Conservation (phyloP, 37 sponge, comb jelly and placozoan species). For the Ephydatia muelleri region DNA sequence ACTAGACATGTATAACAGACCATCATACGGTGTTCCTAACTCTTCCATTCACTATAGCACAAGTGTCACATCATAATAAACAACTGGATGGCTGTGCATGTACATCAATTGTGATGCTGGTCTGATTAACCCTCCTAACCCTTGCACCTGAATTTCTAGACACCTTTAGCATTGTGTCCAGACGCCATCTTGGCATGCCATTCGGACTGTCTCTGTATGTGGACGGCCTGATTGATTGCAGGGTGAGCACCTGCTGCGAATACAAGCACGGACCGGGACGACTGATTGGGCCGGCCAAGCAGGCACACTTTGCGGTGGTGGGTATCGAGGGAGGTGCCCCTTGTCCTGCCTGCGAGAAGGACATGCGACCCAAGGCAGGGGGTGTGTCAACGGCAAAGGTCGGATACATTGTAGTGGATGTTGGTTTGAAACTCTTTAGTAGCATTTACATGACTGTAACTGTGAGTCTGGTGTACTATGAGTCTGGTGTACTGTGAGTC, state of each 20-base stretch:
- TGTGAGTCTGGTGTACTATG: no score
- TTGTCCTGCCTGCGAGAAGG: constrained; percentile 63
- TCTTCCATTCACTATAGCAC: no score
- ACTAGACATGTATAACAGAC: no score
- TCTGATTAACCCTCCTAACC: background rate
- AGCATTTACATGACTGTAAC: no score
- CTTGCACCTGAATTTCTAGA: constrained; percentile 14
- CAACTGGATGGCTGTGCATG: no score
- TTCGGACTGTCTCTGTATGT: constrained; percentile 88
- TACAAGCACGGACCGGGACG: constrained; percentile 85
- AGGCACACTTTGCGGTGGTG: constrained; percentile 76
- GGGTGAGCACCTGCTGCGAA: constrained; percentile 95
- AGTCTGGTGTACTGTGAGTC: no score
- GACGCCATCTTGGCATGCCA: constrained; percentile 80
- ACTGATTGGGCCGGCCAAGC: constrained; percentile 64
- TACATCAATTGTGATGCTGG: no score
- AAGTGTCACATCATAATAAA: no score
- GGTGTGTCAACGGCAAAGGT: no score
- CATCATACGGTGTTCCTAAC: no score
- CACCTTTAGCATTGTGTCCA: constrained; percentile 68
- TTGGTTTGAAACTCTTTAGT: no score
- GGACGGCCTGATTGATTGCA: constrained; percentile 81
- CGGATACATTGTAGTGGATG: no score
- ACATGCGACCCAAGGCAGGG: background rate
- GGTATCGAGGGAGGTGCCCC: constrained; percentile 74